Evolutionary conservation across 30 jellyfish, hydroid and myxozoan species (phyloP), one percentile per base, ranked within the genome.

Genomic region (Hydractinia symbiolongicarpus): DNA sequence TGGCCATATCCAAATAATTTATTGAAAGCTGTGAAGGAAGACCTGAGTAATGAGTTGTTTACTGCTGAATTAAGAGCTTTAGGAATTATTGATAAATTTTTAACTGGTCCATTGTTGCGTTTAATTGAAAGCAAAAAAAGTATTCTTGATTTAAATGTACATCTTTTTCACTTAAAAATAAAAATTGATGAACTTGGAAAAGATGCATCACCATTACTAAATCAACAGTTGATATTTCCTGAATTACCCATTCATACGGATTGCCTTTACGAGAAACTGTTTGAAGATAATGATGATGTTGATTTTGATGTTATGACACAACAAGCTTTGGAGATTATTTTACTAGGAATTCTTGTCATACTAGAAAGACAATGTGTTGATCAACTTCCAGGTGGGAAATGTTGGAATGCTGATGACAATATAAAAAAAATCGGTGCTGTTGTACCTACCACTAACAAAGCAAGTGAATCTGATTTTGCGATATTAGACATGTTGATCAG

Each of bases 301-400:
- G 91, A 85, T 55, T 40, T 54, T 14, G 89, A 79, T 9, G 60
- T 53, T 21, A 50, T 85, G 64, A 77, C 87, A 49, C 90, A 67
- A 17, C 94, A 85, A 67, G 86, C 90, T 7, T 62, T 85, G 19
- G 85, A 85, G 57, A 58, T 78, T 21, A 62, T 40, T 15, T 62
- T 71, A 50, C 67, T 49, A 7, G 77, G 73, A 67, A 64, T 79
- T 17, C 72, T 54, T 17, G 53, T 85, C 72, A 76, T 85, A 8
- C 80, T 78, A 2, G 94, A 85, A 76, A 69, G 85, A 77, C 94
- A 85, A 61, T 85, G 94, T 72, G 51, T 21, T 49, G 94, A 85
- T 78, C 94, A 85, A 56, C 56, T 85, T 53, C 89, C 94, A 19
- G 94, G 89, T 66, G 86, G 94, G 20, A 66, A 85, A 66, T 86